phyloP scores from a whole-genome alignment of 2,113 vertebrate genomes.

The Cephalopterus ornatus region DNA sequence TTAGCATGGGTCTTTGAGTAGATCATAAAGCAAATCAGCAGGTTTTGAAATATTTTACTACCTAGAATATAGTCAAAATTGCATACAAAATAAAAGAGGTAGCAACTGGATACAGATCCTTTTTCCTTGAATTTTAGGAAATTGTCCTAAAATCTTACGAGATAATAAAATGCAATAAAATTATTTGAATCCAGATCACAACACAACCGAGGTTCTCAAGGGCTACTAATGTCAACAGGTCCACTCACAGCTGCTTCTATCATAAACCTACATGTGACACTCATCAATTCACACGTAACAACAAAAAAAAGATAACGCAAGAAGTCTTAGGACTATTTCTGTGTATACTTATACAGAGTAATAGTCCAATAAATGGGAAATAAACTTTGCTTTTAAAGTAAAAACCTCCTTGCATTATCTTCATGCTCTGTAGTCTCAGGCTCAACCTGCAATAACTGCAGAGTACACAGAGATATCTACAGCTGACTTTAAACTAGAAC shows the following conservation, averaged over 20 bases:
- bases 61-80: not conserved
- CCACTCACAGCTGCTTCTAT: not conserved
- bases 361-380: not conserved
- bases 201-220: not conserved
- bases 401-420: not conserved
- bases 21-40: not conserved
- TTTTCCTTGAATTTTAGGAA: not conserved
- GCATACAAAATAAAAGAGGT: not conserved
- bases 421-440: not conserved
- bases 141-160: not conserved
- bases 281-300: not conserved
- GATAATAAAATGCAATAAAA: not conserved
- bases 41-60: not conserved
- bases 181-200: not conserved
- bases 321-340: not conserved
- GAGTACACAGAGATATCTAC: not conserved
- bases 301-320: not conserved
- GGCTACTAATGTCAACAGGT: not conserved
- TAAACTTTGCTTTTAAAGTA: not conserved
- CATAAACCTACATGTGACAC: fast-evolving
- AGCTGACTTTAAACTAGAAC: not conserved
- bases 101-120: not conserved
- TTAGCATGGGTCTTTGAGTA: not conserved
- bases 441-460: not conserved
- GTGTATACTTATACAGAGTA: not conserved